These are phyloP conservation scores for Antidorcas marsupialis DNA, from an alignment of 2,113 vertebrate species.

Conservation along the genomic window DNA sequence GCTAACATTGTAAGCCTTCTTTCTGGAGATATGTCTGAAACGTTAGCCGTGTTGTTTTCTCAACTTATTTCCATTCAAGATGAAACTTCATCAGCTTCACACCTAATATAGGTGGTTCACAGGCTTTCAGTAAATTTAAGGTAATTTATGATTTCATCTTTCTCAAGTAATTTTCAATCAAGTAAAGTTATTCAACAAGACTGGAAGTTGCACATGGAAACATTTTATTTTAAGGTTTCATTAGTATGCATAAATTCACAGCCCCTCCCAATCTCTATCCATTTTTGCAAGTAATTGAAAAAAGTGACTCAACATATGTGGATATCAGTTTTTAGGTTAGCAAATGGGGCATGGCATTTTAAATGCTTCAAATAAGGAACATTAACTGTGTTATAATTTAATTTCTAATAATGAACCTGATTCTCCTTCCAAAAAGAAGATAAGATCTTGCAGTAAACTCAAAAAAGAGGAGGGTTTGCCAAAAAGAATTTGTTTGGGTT, in stretches of 20 bases:
- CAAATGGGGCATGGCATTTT: constrained; percentile 60
- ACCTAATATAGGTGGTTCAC: constrained; percentile 71
- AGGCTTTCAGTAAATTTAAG: constrained; percentile 72
- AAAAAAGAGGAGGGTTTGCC: not conserved
- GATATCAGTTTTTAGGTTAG: constrained; percentile 70
- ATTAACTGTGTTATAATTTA: constrained; percentile 40
- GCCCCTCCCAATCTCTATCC: constrained; percentile 69
- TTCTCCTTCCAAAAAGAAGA: constrained; percentile 32
- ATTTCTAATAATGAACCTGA: constrained; percentile 52
- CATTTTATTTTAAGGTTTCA: constrained; percentile 77
- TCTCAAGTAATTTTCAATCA: constrained; percentile 78
- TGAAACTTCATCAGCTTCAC: constrained; percentile 65
- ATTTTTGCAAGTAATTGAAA: constrained; percentile 74
- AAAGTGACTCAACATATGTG: constrained; percentile 71
- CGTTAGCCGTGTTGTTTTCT: constrained; percentile 14
- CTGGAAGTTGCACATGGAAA: constrained; percentile 70
- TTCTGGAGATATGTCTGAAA: constrained; percentile 13
- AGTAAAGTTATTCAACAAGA: constrained; percentile 75
- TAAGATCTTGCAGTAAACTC: not conserved
- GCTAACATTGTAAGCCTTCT: not conserved
- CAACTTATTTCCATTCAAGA: constrained; percentile 46
- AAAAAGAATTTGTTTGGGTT: not conserved
- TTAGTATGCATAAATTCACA: constrained; percentile 75
- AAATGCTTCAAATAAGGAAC: constrained; percentile 50
- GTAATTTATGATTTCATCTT: constrained; percentile 78